Evolutionary conservation across 2,113 vertebrate species (phyloP).

Genomic region (Callocephalon fimbriatum): DNA sequence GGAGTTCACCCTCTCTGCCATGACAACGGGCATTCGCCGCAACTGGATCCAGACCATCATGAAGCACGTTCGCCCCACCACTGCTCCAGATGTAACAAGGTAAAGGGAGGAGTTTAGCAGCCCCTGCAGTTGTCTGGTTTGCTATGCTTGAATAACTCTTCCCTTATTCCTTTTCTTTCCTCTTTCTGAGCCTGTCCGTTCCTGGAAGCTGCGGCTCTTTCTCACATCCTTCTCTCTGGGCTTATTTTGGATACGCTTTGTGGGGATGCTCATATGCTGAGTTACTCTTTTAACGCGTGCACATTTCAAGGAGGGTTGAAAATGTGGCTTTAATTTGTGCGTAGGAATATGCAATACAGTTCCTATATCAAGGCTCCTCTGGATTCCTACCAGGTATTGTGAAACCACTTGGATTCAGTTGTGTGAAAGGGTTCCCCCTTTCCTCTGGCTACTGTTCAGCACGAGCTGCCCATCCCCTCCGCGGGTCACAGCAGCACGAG

Average conservation of each 20-base stretch:
- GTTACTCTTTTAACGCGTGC: background rate
- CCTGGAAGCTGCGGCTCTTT: background rate
- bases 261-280: background rate
- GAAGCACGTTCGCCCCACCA: conserved; percentile 91
- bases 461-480: conserved; percentile 2
- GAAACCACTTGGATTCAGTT: conserved; percentile 62
- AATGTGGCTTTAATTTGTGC: conserved; percentile 65
- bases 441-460: conserved; percentile 69
- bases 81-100: conserved; percentile 94
- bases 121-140: background rate
- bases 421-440: conserved; percentile 45
- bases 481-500: conserved; percentile 4
- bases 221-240: background rate
- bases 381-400: conserved; percentile 71
- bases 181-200: background rate
- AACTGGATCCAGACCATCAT: conserved; percentile 99
- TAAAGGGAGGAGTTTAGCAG: conserved; percentile 53
- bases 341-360: conserved; percentile 61
- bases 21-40: conserved; percentile 96
- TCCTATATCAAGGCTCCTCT: conserved; percentile 62
- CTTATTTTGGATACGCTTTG: background rate
- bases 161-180: background rate
- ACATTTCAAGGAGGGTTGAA: conserved; percentile 48
- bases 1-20: conserved; percentile 91
- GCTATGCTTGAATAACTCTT: background rate